phyloP scores from a whole-genome alignment of 2,797 vertebrate genomes.

The Hylomyscus alleni region DNA sequence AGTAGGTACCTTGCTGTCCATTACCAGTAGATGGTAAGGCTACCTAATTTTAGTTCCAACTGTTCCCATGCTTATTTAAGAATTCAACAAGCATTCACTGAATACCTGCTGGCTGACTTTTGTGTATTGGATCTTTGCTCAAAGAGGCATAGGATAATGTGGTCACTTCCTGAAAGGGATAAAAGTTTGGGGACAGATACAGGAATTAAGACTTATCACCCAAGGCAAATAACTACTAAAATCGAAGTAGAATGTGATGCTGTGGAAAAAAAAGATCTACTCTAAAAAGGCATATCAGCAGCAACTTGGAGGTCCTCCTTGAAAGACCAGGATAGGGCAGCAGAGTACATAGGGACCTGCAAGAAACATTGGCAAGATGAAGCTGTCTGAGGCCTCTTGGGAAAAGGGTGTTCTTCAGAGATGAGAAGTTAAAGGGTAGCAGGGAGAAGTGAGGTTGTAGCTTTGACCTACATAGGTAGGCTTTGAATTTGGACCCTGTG shows the following conservation, averaged over 20 bases:
- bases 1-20: neutral
- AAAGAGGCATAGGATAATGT: neutral
- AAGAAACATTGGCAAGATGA: neutral
- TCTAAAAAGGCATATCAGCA: neutral
- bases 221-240: rapidly evolving
- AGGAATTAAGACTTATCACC: neutral
- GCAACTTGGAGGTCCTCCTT: neutral
- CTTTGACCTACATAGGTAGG: neutral
- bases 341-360: no score
- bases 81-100: constrained; percentile 8
- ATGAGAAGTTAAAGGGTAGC: rapidly evolving
- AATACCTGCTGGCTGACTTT: neutral
- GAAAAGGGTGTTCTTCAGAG: rapidly evolving
- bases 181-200: neutral
- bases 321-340: neutral
- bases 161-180: neutral
- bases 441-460: no score
- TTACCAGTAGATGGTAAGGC: rapidly evolving
- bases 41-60: neutral
- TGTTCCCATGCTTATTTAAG: neutral
- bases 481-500: neutral
- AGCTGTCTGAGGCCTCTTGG: neutral
- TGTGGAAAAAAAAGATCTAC: neutral
- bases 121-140: neutral
- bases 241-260: rapidly evolving